Conservation (phyloP, 2,113 vertebrate species). For the Malaclemys terrapin region DNA sequence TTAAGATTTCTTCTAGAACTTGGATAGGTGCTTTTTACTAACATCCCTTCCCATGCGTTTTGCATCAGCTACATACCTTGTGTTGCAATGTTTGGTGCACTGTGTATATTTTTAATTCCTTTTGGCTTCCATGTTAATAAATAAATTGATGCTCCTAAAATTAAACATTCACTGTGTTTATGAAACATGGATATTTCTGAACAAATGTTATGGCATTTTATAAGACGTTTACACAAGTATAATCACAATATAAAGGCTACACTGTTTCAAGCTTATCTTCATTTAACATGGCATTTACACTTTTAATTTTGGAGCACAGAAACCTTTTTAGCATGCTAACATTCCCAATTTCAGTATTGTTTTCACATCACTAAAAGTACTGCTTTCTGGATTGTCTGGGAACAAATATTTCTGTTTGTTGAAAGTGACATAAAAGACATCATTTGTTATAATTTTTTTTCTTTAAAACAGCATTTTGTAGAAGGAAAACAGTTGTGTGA, state of each 20-base stretch:
- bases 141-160: background rate
- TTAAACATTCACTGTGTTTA: background rate
- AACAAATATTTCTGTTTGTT: background rate
- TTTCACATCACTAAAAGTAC: background rate
- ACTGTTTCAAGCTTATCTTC: background rate
- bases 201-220: background rate
- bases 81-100: background rate
- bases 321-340: background rate
- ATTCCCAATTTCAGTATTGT: background rate
- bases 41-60: background rate
- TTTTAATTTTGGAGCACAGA: background rate
- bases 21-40: background rate
- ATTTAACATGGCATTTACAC: background rate
- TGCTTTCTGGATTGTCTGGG: slow-evolving; percentile 15
- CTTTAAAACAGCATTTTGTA: background rate
- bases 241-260: background rate
- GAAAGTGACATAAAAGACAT: background rate
- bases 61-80: background rate
- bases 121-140: background rate
- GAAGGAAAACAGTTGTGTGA: background rate
- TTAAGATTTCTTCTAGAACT: background rate
- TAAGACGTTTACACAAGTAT: background rate
- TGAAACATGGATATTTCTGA: background rate
- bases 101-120: background rate
- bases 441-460: background rate